Evolutionary conservation across 2,797 vertebrate species (phyloP).

Genomic region (Rousettus madagascariensis): DNA sequence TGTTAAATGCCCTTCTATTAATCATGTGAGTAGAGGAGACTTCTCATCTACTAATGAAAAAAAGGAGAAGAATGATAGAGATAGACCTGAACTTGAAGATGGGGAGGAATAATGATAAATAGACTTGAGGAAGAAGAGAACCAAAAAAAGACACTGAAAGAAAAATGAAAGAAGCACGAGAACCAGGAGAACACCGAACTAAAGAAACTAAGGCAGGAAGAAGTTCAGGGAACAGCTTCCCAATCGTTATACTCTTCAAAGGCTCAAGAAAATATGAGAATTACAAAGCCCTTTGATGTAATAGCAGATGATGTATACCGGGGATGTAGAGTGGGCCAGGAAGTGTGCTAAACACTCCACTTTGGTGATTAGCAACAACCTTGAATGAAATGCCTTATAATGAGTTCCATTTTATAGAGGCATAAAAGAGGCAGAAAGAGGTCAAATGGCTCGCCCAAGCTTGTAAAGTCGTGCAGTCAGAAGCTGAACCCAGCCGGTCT

Average conservation of each 20-base stretch:
- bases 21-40: background rate
- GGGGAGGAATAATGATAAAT: background rate
- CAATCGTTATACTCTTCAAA: background rate
- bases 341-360: background rate
- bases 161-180: background rate
- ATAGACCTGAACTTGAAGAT: background rate
- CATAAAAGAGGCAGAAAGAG: background rate
- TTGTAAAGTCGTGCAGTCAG: background rate
- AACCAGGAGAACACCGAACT: background rate
- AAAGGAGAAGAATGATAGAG: background rate
- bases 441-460: background rate
- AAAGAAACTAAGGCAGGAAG: background rate
- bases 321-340: too few relatives aligned
- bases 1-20: conserved; percentile 2
- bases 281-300: background rate
- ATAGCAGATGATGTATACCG: background rate
- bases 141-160: background rate
- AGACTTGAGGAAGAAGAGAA: background rate
- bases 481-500: background rate
- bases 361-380: background rate
- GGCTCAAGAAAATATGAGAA: background rate
- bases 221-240: background rate
- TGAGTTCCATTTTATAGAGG: background rate
- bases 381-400: background rate
- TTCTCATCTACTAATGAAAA: background rate